A percentile compares a stretch with the other conserved stretches of the same genome.
Conservation (phyloP, 2,888 invertebrate species). For the Drosophila eohydei region DNA sequence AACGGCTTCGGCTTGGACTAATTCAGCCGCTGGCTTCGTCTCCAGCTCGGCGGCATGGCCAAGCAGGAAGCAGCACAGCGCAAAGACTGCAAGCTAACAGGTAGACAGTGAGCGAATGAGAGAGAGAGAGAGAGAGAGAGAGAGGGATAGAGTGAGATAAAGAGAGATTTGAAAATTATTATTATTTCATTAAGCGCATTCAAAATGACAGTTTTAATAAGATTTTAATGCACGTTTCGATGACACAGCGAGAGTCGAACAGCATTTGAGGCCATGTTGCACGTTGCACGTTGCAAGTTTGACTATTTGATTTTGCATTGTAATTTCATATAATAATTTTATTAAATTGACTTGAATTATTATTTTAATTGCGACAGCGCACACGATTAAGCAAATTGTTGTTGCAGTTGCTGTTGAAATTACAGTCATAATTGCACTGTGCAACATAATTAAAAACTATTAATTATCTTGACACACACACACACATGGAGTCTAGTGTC, state of each 20-base stretch:
- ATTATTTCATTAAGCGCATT: constrained; percentile 23
- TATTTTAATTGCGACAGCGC: constrained; percentile 45
- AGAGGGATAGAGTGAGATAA: not conserved
- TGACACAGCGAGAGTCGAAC: constrained; percentile 8
- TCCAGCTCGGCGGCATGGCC: constrained; percentile 46
- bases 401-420: constrained; percentile 14
- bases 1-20: constrained; percentile 25
- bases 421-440: constrained; percentile 45
- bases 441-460: constrained; percentile 67
- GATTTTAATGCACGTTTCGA: constrained; percentile 20
- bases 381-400: constrained; percentile 35
- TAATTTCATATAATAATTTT: constrained; percentile 62
- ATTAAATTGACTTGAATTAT: constrained; percentile 75
- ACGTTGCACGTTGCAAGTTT: constrained; percentile 15
- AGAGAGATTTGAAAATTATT: not conserved
- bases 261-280: constrained; percentile 15
- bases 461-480: constrained; percentile 55
- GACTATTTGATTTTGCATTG: constrained; percentile 28
- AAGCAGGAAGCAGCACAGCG: constrained; percentile 32
- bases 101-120: not conserved
- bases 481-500: constrained; percentile 17
- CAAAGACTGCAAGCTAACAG: constrained; percentile 31
- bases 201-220: constrained; percentile 25
- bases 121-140: not conserved
- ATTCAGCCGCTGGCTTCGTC: constrained; percentile 32